These are phyloP conservation scores for Petroica traversi DNA, from an alignment of 2,113 vertebrate species.

Conservation along the genomic window DNA sequence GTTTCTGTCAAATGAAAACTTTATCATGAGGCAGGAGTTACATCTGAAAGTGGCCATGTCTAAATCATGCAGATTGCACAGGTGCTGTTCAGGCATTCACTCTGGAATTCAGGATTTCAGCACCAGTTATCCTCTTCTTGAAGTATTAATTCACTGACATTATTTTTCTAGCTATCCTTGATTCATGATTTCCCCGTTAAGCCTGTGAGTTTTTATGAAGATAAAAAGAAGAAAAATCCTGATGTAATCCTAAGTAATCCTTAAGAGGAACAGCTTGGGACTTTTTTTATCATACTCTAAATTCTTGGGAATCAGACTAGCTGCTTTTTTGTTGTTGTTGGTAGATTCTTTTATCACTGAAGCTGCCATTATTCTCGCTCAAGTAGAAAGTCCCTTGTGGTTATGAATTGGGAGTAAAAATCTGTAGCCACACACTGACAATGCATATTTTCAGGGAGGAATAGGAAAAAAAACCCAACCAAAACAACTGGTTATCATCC, in stretches of 20 bases:
- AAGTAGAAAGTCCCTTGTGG: not conserved
- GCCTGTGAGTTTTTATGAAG: not conserved
- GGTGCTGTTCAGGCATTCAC: not conserved
- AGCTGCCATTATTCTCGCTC: not conserved
- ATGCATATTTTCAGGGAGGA: not conserved
- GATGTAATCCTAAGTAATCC: not conserved
- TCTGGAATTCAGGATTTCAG: not conserved
- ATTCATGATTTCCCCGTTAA: not conserved
- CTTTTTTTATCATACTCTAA: not conserved
- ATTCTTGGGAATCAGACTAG: not conserved
- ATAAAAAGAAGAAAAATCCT: not conserved
- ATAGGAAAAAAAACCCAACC: not conserved
- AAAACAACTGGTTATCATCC: not conserved
- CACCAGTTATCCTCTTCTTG: not conserved
- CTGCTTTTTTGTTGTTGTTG: accelerated
- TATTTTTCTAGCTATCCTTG: not conserved
- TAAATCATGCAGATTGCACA: not conserved
- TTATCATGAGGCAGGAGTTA: not conserved
- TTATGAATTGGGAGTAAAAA: conserved; percentile 16
- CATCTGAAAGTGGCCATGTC: accelerated
- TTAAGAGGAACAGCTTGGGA: not conserved
- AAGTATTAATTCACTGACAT: not conserved
- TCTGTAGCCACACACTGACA: not conserved
- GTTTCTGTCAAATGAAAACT: not conserved
- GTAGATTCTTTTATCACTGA: not conserved